Evolutionary conservation across 2,113 vertebrate species (phyloP), one percentile per base, ranked within the genome.

Genomic region (Saccopteryx leptura): DNA sequence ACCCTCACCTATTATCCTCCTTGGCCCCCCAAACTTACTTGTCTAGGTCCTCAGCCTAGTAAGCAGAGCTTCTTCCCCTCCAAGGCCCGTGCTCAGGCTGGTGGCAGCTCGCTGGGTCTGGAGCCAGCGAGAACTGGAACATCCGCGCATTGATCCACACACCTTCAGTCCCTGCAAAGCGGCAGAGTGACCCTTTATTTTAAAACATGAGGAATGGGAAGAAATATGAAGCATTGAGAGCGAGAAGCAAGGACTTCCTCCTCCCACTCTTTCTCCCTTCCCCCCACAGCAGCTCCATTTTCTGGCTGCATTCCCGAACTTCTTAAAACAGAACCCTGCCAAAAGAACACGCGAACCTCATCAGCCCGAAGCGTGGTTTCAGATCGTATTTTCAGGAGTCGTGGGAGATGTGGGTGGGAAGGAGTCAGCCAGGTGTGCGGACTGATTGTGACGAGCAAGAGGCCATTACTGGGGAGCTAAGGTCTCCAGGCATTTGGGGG

Each of bases 251-350:
- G 31, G 17, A 39, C 69, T 68, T 9, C 13, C 28, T 7, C 26
- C 9, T 26, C 11, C 15, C 24, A 11, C 28, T 9, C 74, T 17
- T 7, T 7, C 46, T 13, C 1, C 2, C 8, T 5, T 0, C 6
- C 33, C 2, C n/a, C 75, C 10, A 31, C 48, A 81, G 72, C 74
- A 71, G 39, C n/a, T 88, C 50, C 75, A 74, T n/a, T 17, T 82
- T 78, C 92, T 93, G 83, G 75, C 33, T 74, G 3, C 0, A 19
- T 65, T n/a, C 75, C 76, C 88, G 66, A 65, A 78, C 52, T 54
- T 90, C 80, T 75, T 83, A 60, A 90, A 80, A 75, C 93, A 72
- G 68, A 95, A 69, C n/a, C 23, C 50, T 33, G 63, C 50, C 88
- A 48, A 61, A 83, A 58, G 33, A 93, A 23, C 17, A 56, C 48